These are phyloP conservation scores for Synergus laeviventris DNA, from an alignment of 2,888 invertebrate species.

Conservation along the genomic window DNA sequence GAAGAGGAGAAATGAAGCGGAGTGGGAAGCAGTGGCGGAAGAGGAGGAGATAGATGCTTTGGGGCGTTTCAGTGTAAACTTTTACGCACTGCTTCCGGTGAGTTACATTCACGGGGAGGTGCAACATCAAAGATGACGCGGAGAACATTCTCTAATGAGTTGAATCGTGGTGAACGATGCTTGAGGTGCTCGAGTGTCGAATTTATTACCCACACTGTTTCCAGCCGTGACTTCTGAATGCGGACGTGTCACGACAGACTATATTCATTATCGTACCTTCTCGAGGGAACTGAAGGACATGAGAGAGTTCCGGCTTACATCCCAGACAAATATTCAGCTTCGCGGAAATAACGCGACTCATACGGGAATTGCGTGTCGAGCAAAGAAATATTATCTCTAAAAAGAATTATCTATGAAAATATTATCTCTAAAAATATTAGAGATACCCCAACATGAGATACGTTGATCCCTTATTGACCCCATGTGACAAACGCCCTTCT, in stretches of 20 bases:
- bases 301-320: constrained; percentile 13
- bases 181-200: constrained; percentile 62
- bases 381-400: not conserved
- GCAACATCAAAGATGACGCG: constrained; percentile 71
- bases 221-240: constrained; percentile 51
- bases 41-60: constrained; percentile 40
- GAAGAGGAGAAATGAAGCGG: not conserved
- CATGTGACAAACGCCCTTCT: too few species aligned
- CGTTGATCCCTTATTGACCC: too few species aligned
- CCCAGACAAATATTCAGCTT: not conserved
- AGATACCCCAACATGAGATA: too few species aligned
- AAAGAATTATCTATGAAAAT: too few species aligned
- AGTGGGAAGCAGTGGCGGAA: too few species aligned
- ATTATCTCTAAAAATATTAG: too few species aligned
- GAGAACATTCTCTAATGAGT: constrained; percentile 73
- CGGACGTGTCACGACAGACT: constrained; percentile 51
- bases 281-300: not conserved
- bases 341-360: not conserved
- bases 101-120: constrained; percentile 65
- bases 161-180: constrained; percentile 66
- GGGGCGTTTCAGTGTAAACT: constrained; percentile 61
- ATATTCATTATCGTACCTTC: constrained; percentile 56
- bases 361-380: not conserved
- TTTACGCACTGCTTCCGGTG: constrained; percentile 53
- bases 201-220: constrained; percentile 67